Evolutionary conservation across 1,140 invertebrate species (phyloP).

Genomic region (Atopsyche davidsoni): DNA sequence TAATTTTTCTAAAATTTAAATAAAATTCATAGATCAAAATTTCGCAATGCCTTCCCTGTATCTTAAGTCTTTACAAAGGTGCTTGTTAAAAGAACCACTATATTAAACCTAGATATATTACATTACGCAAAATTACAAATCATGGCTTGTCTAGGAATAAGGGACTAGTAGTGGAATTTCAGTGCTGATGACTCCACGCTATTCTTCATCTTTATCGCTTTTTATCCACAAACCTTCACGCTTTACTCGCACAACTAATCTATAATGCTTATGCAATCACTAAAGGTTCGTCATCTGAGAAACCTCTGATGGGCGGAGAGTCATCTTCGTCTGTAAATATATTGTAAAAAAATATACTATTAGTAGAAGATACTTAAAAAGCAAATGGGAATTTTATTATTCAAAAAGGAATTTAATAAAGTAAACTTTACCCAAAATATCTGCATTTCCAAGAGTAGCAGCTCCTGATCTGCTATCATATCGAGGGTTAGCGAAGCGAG

Average conservation of each 20-base stretch:
- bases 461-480: constrained; percentile 80
- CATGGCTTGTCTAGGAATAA: not conserved
- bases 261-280: constrained; percentile 65
- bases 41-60: too few relatives aligned
- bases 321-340: constrained; percentile 75
- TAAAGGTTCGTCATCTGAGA: constrained; percentile 89
- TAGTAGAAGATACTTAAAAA: not conserved
- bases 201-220: not conserved
- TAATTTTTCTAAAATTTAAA: too few relatives aligned
- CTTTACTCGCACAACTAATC: not conserved
- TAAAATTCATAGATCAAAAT: too few relatives aligned
- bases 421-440: constrained; percentile 21
- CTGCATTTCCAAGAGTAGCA: constrained; percentile 70
- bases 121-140: too few relatives aligned
- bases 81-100: too few relatives aligned
- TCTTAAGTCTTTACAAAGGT: too few relatives aligned
- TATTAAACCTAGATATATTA: too few relatives aligned
- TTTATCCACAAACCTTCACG: not conserved
- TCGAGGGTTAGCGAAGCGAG: constrained; percentile 77
- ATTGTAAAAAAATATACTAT: constrained; percentile 30
- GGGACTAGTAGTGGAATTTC: constrained; percentile 27
- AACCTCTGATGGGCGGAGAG: constrained; percentile 75
- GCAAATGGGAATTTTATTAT: not conserved
- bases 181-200: constrained; percentile 7
- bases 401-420: not conserved